phyloP scores from a whole-genome alignment of 2,888 invertebrate genomes.

The Gortyna flavago region DNA sequence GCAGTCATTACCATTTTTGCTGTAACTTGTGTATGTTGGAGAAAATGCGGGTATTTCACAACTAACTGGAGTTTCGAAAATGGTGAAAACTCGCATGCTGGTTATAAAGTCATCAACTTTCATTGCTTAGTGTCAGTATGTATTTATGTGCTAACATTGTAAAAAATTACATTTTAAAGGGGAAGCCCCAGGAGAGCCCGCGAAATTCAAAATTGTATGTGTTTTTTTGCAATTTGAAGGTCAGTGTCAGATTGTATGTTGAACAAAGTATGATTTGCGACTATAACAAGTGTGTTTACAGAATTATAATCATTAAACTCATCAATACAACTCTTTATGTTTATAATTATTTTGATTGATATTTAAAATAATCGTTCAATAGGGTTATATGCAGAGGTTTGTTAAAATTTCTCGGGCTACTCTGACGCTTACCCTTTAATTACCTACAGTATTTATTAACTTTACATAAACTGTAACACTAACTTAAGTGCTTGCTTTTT shows the following conservation, averaged over 20 bases:
- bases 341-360: too few relatives aligned
- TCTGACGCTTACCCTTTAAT: not conserved
- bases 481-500: conserved; percentile 37
- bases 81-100: not conserved
- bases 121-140: conserved; percentile 16
- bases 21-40: not conserved
- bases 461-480: conserved; percentile 12
- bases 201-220: too few relatives aligned
- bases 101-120: not conserved
- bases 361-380: too few relatives aligned
- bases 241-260: too few relatives aligned
- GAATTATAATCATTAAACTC: too few relatives aligned
- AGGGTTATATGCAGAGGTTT: too few relatives aligned
- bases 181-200: too few relatives aligned
- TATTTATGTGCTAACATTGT: conserved; percentile 21
- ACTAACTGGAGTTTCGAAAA: not conserved
- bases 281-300: too few relatives aligned
- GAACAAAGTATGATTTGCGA: too few relatives aligned
- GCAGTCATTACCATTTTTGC: not conserved
- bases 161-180: not conserved
- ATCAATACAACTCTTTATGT: too few relatives aligned
- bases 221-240: too few relatives aligned
- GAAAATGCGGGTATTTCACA: not conserved
- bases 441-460: not conserved
- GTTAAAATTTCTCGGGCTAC: too few relatives aligned